phyloP scores from a whole-genome alignment of 2,113 vertebrate genomes.

The Rhegmatorhina hoffmannsi region DNA sequence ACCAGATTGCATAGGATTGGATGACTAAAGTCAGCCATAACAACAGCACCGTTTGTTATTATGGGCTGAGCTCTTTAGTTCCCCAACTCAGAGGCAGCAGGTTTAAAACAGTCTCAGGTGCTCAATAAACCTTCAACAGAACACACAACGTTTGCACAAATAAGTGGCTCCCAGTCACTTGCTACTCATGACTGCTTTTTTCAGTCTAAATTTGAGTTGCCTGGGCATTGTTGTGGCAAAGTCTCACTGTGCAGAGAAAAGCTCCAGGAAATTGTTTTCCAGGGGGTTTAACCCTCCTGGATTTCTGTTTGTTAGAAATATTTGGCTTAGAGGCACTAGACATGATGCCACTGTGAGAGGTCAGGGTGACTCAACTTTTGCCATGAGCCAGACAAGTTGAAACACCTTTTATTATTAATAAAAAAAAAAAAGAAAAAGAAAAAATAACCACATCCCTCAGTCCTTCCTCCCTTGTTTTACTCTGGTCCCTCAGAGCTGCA shows the following conservation, averaged over 20 bases:
- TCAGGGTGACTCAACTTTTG: not conserved
- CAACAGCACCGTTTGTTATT: slow-evolving; percentile 71
- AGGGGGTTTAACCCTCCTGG: not conserved
- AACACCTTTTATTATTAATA: not conserved
- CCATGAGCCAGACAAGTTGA: not conserved
- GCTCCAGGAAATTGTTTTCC: not conserved
- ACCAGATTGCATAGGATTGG: slow-evolving; percentile 77
- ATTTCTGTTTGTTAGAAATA: not conserved
- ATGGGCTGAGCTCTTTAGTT: slow-evolving; percentile 69
- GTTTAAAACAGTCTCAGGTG: slow-evolving; percentile 67
- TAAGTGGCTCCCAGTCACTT: not conserved
- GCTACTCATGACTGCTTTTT: not conserved
- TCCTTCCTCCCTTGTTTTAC: not conserved
- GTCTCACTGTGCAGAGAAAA: not conserved
- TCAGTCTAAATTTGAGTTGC: not conserved
- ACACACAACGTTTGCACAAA: not conserved
- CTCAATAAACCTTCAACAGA: slow-evolving; percentile 42
- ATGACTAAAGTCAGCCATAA: slow-evolving; percentile 77
- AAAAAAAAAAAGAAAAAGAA: not conserved
- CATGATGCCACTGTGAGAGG: not conserved
- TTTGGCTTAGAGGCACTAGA: not conserved
- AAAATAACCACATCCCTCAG: not conserved
- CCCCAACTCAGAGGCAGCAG: slow-evolving; percentile 61
- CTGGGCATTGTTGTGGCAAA: not conserved
- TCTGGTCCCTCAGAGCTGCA: slow-evolving; percentile 30